Conservation (phyloP, 2,888 invertebrate genomes). For the Cheilosia vernalis region DNA sequence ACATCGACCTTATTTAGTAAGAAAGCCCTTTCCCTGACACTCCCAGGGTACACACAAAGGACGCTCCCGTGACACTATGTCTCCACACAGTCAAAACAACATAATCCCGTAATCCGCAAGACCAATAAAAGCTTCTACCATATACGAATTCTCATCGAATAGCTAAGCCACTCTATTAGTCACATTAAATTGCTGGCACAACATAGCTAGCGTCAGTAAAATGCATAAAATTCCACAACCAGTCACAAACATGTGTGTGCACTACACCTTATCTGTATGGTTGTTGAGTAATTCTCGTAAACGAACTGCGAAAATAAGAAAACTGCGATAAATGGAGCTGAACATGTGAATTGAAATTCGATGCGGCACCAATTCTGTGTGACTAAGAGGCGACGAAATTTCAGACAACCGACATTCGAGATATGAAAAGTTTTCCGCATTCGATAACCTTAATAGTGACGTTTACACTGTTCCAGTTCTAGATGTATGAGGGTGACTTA, state of each 20-base stretch:
- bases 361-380: conserved; percentile 19
- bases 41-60: no score
- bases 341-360: conserved; percentile 34
- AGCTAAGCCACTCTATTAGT: conserved; percentile 9
- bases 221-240: conserved; percentile 6
- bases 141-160: neutral
- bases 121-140: neutral
- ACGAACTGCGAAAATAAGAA: conserved; percentile 18
- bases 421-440: conserved; percentile 42
- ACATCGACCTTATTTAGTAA: no score
- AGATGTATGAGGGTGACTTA: neutral
- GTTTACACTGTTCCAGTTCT: neutral
- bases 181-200: conserved; percentile 5
- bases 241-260: neutral
- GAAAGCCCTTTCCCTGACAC: no score
- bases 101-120: no score
- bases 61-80: no score
- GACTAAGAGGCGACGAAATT: conserved; percentile 41
- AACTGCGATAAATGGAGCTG: conserved; percentile 16
- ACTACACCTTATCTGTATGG: conserved; percentile 1
- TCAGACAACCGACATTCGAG: conserved; percentile 10
- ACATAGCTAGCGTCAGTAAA: neutral
- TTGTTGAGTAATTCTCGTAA: conserved; percentile 32
- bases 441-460: conserved; percentile 16
- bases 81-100: no score